Percentiles rank a stretch among this genome's conserved stretches.
Conservation (phyloP, 1,140 invertebrate genomes). For the Zaprionus kolodkinae region DNA sequence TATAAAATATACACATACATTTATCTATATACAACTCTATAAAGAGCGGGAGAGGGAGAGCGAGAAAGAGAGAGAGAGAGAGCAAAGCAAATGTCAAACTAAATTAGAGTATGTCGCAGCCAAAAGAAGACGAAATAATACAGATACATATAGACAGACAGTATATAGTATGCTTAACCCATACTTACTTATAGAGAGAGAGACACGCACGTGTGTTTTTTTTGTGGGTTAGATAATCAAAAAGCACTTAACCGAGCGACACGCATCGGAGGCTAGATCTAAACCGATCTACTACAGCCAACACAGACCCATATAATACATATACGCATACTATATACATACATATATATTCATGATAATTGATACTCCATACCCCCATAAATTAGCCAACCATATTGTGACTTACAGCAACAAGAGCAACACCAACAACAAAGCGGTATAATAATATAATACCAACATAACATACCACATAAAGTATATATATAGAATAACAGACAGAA, state of each 20-base stretch:
- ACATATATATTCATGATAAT: constrained; percentile 37
- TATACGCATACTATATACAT: constrained; percentile 28
- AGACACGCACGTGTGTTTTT: constrained; percentile 10
- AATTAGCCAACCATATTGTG: constrained; percentile 81
- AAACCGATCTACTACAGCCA: constrained; percentile 23
- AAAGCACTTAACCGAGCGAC: constrained; percentile 37
- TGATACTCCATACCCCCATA: constrained; percentile 54
- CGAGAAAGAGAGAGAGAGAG: background rate
- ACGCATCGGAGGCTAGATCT: constrained; percentile 19
- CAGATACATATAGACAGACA: constrained; percentile 27
- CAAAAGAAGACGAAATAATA: constrained; percentile 33
- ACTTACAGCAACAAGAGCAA: constrained; percentile 59
- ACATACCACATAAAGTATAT: background rate
- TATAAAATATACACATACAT: constrained; percentile 23
- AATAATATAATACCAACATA: constrained; percentile 39
- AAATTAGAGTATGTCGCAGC: constrained; percentile 54
- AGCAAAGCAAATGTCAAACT: constrained; percentile 16
- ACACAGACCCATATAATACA: constrained; percentile 29
- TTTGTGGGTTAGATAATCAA: constrained; percentile 30
- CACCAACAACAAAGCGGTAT: constrained; percentile 49
- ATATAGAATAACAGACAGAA: background rate
- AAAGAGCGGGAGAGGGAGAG: constrained; percentile 1
- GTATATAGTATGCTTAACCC: constrained; percentile 15
- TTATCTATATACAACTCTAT: constrained; percentile 34
- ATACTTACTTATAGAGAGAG: constrained; percentile 32